Percentiles rank a stretch among this genome's conserved stretches.
Evolutionary conservation across 2,113 vertebrate genomes (phyloP).

Genomic region (Laticauda colubrina): DNA sequence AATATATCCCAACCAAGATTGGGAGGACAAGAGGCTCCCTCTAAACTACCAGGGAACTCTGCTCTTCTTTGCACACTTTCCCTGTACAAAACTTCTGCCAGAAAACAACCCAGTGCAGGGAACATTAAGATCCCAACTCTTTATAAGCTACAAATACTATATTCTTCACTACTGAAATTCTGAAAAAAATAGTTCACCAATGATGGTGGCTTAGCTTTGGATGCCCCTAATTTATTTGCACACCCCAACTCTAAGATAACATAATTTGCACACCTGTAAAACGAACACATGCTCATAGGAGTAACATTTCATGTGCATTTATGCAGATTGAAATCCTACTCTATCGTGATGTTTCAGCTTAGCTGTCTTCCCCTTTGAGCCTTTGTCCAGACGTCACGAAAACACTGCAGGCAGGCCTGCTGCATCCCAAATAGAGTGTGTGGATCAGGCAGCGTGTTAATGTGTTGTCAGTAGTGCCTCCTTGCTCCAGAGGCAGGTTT

Average conservation of each 20-base stretch:
- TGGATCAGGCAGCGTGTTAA: not conserved
- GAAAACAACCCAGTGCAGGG: not conserved
- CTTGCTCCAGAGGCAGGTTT: not conserved
- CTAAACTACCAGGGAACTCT: not conserved
- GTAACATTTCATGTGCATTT: not conserved
- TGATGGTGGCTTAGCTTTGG: not conserved
- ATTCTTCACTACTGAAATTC: not conserved
- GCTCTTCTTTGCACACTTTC: not conserved
- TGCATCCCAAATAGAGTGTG: not conserved
- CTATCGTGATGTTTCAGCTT: not conserved
- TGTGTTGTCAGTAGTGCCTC: not conserved
- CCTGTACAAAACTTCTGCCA: not conserved
- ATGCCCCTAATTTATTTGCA: not conserved
- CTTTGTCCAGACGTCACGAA: not conserved
- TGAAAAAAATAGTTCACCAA: not conserved
- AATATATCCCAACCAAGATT: not conserved
- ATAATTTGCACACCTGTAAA: not conserved
- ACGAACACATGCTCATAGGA: not conserved
- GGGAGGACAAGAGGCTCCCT: not conserved
- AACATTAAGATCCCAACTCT: not conserved
- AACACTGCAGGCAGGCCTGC: not conserved
- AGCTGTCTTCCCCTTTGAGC: not conserved
- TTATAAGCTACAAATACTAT: not conserved
- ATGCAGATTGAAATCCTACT: not conserved
- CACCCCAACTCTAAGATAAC: not conserved